These are phyloP conservation scores for Scytalopus superciliaris DNA, from an alignment of 2,113 vertebrate genomes.

Conservation along the genomic window DNA sequence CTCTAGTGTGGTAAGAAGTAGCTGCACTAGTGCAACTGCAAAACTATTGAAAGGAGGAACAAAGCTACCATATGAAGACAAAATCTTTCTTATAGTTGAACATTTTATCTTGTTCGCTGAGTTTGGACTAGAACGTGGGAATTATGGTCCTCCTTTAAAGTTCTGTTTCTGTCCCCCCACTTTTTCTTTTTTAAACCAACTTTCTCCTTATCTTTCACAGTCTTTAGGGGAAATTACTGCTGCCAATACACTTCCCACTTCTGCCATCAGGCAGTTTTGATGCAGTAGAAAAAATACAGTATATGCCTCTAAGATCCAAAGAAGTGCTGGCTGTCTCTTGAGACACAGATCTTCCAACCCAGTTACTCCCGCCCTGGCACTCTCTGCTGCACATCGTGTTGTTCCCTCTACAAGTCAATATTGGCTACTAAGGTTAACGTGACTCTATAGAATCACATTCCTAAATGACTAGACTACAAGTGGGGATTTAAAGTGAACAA, in stretches of 20 bases:
- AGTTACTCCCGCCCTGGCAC: neutral
- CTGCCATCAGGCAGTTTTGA: neutral
- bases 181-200: neutral
- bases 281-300: neutral
- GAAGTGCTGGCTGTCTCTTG: neutral
- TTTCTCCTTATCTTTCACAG: neutral
- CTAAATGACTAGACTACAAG: neutral
- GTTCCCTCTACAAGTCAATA: neutral
- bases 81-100: neutral
- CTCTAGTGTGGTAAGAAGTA: rapidly evolving
- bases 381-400: neutral
- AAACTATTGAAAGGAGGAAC: neutral
- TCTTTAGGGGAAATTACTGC: neutral
- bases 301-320: neutral
- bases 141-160: neutral
- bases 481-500: neutral
- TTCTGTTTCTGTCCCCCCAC: neutral
- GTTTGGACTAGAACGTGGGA: neutral
- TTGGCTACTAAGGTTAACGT: neutral
- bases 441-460: neutral
- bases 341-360: neutral
- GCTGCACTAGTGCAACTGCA: neutral
- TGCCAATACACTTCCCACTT: neutral
- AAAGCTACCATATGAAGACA: neutral
- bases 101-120: neutral